A percentile compares a stretch with the other conserved stretches of the same genome.
phyloP scores from a whole-genome alignment of 2,888 invertebrate genomes.

The Cheilosia vulpina region DNA sequence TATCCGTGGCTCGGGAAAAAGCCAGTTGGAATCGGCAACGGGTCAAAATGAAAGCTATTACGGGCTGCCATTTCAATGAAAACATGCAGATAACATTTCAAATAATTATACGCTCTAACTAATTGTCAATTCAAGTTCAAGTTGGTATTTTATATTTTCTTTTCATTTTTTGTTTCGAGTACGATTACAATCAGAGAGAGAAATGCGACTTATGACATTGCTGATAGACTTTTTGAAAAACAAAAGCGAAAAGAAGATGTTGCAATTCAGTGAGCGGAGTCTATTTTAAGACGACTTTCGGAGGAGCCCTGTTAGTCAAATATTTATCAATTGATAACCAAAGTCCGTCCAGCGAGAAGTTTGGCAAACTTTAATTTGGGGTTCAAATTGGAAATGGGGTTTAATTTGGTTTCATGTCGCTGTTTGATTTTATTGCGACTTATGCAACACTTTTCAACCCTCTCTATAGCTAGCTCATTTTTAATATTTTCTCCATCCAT shows the following conservation, averaged over 20 bases:
- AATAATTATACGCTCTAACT: slow-evolving; percentile 40
- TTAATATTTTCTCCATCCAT: too few species aligned
- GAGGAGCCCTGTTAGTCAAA: background rate
- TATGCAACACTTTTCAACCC: too few species aligned
- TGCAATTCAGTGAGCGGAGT: background rate
- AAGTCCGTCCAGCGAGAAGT: too few species aligned
- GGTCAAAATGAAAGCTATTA: slow-evolving; percentile 35
- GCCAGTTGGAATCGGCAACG: background rate
- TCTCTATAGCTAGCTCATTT: too few species aligned
- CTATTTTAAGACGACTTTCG: background rate
- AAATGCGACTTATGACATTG: slow-evolving; percentile 33
- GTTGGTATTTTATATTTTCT: slow-evolving; percentile 39
- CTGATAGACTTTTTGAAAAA: slow-evolving; percentile 16
- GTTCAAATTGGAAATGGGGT: too few species aligned
- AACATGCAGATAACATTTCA: slow-evolving; percentile 45
- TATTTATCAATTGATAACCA: background rate
- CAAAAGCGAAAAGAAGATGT: slow-evolving; percentile 5
- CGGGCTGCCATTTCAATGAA: slow-evolving; percentile 46
- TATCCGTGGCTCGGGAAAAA: slow-evolving; percentile 21
- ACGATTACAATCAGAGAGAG: slow-evolving; percentile 12
- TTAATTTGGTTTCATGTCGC: too few species aligned
- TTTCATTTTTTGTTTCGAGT: background rate
- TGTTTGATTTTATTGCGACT: too few species aligned
- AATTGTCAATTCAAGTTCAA: slow-evolving; percentile 66
- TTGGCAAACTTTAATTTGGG: too few species aligned